Conservation (phyloP, 2,888 invertebrate species). For the Balanococcus diminutus region DNA sequence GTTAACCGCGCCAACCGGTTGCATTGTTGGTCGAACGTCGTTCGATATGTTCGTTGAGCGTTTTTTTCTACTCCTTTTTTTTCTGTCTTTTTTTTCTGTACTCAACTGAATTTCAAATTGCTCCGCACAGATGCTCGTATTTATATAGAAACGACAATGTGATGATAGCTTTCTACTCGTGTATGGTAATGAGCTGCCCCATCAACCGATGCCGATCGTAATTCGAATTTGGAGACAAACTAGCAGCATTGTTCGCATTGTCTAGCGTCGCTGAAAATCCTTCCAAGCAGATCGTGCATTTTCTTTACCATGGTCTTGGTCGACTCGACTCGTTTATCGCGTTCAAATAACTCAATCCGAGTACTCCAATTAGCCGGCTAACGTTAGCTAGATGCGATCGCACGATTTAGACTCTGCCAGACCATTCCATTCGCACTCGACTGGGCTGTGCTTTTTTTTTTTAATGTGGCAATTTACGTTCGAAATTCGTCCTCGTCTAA, state of each 20-base stretch:
- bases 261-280: background rate
- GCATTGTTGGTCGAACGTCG: conserved; percentile 28
- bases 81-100: background rate
- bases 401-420: conserved; percentile 28
- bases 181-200: conserved; percentile 51
- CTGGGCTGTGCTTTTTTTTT: background rate
- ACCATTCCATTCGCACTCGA: background rate
- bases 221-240: conserved; percentile 53
- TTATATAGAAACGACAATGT: conserved; percentile 44
- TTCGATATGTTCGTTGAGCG: background rate
- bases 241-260: conserved; percentile 42
- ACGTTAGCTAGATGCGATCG: conserved; percentile 39
- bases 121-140: background rate
- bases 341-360: conserved; percentile 1
- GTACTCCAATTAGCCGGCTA: background rate
- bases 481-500: conserved; percentile 1
- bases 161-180: conserved; percentile 55
- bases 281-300: background rate
- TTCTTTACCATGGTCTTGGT: background rate
- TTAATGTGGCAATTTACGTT: conserved; percentile 9
- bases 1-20: conserved; percentile 36
- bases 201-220: conserved; percentile 4
- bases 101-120: conserved; percentile 29
- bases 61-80: background rate
- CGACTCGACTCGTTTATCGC: background rate